Conservation (phyloP, 2,888 invertebrate genomes). For the Caenorhabditis sinica region DNA sequence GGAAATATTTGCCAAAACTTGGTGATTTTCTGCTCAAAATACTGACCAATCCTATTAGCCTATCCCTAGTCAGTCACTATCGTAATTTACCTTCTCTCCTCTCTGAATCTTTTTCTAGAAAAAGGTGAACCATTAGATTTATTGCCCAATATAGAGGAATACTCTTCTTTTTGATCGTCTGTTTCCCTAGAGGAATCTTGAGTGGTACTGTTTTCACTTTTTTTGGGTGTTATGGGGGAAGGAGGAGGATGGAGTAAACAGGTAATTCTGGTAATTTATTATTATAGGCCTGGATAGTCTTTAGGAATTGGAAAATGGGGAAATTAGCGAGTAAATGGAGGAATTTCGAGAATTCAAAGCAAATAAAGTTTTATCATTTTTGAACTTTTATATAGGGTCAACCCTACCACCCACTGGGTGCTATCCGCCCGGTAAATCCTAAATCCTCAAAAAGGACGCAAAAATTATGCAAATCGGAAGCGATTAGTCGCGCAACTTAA, state of each 20-base stretch:
- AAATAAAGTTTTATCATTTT: neutral
- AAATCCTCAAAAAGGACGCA: neutral
- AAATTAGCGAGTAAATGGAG: no score
- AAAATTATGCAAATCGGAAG: constrained; percentile 56
- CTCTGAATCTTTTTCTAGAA: neutral
- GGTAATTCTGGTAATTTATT: constrained; percentile 25
- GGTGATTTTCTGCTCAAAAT: no score
- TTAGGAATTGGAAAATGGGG: neutral
- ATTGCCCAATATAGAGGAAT: constrained; percentile 10
- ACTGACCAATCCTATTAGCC: neutral
- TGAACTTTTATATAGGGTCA: neutral
- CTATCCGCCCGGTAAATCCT: neutral
- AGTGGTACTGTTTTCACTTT: constrained; percentile 40
- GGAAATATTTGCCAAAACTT: no score
- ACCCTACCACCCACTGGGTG: neutral
- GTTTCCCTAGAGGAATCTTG: constrained; percentile 11
- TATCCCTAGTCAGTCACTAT: neutral
- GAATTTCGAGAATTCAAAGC: neutral
- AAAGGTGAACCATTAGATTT: constrained; percentile 32
- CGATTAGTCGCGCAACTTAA: constrained; percentile 52
- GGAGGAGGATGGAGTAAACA: neutral
- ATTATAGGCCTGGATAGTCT: neutral
- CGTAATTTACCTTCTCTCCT: neutral
- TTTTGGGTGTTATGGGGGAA: neutral
- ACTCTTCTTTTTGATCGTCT: neutral